phyloP scores from a whole-genome alignment of 2,888 invertebrate genomes.

The Watsonalla cultraria region DNA sequence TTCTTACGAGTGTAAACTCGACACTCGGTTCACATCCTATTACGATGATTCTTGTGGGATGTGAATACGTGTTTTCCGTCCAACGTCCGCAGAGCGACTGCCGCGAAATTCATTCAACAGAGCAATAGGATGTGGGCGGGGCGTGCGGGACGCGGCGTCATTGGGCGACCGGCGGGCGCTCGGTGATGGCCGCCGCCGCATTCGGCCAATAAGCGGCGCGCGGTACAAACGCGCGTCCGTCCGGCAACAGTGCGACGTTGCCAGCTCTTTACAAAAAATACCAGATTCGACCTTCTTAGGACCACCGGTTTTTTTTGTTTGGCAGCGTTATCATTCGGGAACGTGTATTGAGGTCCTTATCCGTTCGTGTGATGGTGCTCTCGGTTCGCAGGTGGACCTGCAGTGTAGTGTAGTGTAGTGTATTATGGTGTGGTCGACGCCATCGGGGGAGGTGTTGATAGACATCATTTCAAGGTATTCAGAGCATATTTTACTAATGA shows the following conservation, averaged over 20 bases:
- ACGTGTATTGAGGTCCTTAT: constrained; percentile 67
- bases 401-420: constrained; percentile 62
- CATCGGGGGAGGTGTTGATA: constrained; percentile 70
- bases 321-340: constrained; percentile 75
- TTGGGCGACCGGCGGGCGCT: constrained; percentile 59
- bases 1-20: constrained; percentile 23
- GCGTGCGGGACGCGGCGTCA: constrained; percentile 71
- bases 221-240: constrained; percentile 74
- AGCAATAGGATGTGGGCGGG: constrained; percentile 72
- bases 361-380: constrained; percentile 64
- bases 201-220: constrained; percentile 74
- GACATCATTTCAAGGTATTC: constrained; percentile 71
- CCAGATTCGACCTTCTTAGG: constrained; percentile 78
- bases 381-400: constrained; percentile 55
- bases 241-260: constrained; percentile 69
- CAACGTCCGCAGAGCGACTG: constrained; percentile 56
- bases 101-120: constrained; percentile 70
- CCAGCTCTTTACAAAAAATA: constrained; percentile 74
- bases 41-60: constrained; percentile 23
- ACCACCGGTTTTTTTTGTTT: constrained; percentile 75
- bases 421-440: constrained; percentile 76
- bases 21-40: constrained; percentile 26
- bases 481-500: constrained; percentile 29
- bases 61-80: constrained; percentile 33
- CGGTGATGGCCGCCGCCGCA: constrained; percentile 74